Percentiles rank a stretch among this genome's conserved stretches.
Evolutionary conservation across 2,113 vertebrate species (phyloP).

Genomic region (Oreochromis niloticus): DNA sequence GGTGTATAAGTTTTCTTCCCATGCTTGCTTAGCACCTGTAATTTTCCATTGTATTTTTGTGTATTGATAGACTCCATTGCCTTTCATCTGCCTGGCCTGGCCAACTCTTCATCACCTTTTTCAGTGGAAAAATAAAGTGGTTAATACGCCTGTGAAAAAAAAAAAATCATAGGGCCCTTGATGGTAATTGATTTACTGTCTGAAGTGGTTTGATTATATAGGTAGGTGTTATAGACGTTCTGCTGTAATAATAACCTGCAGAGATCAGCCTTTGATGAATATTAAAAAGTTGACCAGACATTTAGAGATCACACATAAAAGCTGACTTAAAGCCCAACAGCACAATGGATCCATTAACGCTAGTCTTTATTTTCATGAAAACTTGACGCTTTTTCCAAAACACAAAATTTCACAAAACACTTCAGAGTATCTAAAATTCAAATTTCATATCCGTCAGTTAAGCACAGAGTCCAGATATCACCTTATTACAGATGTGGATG

Average conservation of each 20-base stretch:
- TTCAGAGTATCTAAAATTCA: background rate
- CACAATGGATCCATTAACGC: background rate
- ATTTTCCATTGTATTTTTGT: background rate
- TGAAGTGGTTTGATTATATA: background rate
- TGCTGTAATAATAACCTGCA: constrained; percentile 31
- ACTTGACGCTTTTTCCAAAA: background rate
- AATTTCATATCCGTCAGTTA: background rate
- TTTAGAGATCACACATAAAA: background rate
- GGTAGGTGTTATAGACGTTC: background rate
- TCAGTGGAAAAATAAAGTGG: constrained; percentile 20
- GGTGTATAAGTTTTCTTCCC: background rate
- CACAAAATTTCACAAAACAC: background rate
- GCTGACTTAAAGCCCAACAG: background rate
- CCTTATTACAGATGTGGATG: background rate
- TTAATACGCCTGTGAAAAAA: constrained; percentile 13
- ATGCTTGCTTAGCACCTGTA: background rate
- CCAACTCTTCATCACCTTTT: background rate
- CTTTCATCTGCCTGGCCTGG: constrained; percentile 24
- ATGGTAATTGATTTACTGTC: constrained; percentile 58
- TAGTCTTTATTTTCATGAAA: background rate
- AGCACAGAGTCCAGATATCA: background rate
- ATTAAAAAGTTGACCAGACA: background rate
- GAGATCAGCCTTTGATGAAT: constrained; percentile 45
- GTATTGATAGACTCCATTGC: background rate
- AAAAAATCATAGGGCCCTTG: constrained; percentile 36